Conservation (phyloP, 2,113 vertebrate species). For the Tringa solitaria region DNA sequence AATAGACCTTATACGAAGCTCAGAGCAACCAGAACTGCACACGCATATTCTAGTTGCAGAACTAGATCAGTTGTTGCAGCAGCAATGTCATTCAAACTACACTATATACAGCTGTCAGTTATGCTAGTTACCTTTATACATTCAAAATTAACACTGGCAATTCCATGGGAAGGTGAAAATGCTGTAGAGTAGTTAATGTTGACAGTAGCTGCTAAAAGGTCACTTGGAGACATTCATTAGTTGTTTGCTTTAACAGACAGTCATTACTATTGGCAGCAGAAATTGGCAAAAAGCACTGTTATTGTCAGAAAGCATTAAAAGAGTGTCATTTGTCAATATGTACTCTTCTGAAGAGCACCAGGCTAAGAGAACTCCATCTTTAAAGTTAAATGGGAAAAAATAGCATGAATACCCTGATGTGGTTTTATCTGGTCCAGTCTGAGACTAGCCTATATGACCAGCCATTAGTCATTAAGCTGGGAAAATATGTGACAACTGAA, state of each 20-base stretch:
- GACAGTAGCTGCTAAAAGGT: conserved; percentile 38
- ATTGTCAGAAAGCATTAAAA: conserved; percentile 41
- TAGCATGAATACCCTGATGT: neutral
- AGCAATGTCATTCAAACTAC: neutral
- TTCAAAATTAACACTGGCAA: neutral
- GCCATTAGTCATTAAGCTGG: neutral
- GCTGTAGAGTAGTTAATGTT: neutral
- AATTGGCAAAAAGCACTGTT: conserved; percentile 5
- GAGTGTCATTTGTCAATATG: conserved; percentile 29
- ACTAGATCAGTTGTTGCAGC: neutral
- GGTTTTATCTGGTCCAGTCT: neutral
- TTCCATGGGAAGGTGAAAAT: neutral
- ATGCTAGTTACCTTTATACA: neutral
- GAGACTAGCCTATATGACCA: neutral
- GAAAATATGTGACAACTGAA: neutral
- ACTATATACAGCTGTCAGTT: neutral
- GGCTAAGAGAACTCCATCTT: neutral
- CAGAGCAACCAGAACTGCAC: neutral
- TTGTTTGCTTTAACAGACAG: conserved; percentile 16
- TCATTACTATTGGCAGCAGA: conserved; percentile 46
- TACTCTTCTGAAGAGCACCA: neutral
- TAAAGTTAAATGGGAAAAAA: neutral
- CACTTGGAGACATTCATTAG: conserved; percentile 32
- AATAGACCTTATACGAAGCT: neutral
- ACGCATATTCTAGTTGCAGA: neutral